Base-by-base conservation (phyloP, 2,888 invertebrate species). In the Lithophane semibrunnea region DNA sequence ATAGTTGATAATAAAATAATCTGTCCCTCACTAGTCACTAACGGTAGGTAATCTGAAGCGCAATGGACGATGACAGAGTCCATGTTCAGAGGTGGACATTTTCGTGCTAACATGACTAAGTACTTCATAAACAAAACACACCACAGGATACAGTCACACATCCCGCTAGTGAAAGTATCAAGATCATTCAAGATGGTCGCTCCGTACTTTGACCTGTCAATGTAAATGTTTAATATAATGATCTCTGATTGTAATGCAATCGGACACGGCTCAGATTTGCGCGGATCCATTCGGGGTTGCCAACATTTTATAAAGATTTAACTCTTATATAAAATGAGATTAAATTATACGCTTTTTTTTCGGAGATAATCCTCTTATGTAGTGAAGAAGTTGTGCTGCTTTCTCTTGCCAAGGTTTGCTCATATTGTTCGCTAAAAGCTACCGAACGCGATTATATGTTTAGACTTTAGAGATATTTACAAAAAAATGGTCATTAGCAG, bases 181-280 rank as follows among this genome's bases (percentile, higher is more conserved):
- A 85, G 80, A 84, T 73, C 73, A 65, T 77, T 73, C 60, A 78
- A 82, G 65, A 82, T 77, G 76, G 75, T 68, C 78, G 65, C 70
- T 60, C 73, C 75, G 88, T 86, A 90, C 91, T 90, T 91, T 91
- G 91, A 92, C 87, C 91, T 84, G 88, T 87, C 89, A 90, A 83
- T 88, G 84, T 84, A 86, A 91, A 91, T 90, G 89, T 90, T 91
- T 91, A 86, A 92, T 92, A 92, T 92, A 92, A 92, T 90, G 90
- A 91, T 88, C 88, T 82, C 89, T 91, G 93, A 93, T 91, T 91
- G 91, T 93, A 92, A 93, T 92, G 87, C 92, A 90, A 94, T 93
- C 88, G 90, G 93, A 91, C 90, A 91, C 91, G 92, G 90, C 88
- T 86, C 88, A 86, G 88, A 89, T 91, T 88, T 67, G 72, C 69